Conservation (phyloP, 2,888 invertebrate species). For the Punctoribates punctum region DNA sequence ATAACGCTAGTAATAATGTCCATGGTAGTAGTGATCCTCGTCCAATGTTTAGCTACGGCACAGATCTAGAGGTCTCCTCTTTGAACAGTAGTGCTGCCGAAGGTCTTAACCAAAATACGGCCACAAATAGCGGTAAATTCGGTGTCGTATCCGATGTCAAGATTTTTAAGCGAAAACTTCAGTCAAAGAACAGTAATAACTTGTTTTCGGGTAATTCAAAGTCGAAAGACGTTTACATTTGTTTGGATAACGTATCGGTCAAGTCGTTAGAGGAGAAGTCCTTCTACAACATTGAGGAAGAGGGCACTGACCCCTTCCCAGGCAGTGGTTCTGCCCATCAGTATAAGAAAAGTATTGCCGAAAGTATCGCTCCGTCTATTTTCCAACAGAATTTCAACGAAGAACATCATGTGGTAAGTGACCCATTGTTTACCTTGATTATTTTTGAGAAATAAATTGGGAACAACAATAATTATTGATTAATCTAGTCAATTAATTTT, state of each 20-base stretch:
- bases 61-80: neutral
- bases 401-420: neutral
- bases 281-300: neutral
- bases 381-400: neutral
- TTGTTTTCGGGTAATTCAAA: neutral
- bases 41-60: neutral
- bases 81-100: neutral
- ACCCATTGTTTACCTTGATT: too few species aligned
- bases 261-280: neutral
- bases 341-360: neutral
- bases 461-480: too few species aligned
- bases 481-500: too few species aligned
- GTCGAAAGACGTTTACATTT: constrained; percentile 22
- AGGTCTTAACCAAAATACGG: neutral
- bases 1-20: neutral
- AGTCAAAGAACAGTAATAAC: neutral
- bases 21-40: neutral
- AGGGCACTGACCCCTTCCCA: neutral
- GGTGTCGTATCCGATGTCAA: neutral
- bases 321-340: neutral
- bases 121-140: neutral
- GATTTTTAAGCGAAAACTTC: neutral
- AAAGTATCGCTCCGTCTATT: neutral
- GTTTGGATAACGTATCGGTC: constrained; percentile 32
- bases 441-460: too few species aligned